A percentile compares a stretch with the other conserved stretches of the same genome.
Conservation (phyloP, 53 echinoderm and acorn worm species). For the Paracentrotus lividus region DNA sequence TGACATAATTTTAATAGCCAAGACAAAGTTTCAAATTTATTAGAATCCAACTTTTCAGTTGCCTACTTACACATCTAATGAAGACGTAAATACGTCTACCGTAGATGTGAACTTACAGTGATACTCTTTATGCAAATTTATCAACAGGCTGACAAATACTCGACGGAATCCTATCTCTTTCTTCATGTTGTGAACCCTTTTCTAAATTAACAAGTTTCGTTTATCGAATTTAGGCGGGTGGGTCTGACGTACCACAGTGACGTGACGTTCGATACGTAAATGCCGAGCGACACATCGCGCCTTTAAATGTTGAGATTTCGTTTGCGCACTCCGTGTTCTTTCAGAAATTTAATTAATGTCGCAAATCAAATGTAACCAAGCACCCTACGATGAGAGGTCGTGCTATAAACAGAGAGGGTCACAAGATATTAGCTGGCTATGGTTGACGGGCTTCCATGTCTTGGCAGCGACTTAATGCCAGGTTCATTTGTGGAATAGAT, state of each 20-base stretch:
- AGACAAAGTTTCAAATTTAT: too few relatives aligned
- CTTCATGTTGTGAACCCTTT: background rate
- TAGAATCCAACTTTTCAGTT: too few relatives aligned
- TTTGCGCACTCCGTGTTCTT: conserved; percentile 46
- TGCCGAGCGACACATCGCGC: background rate
- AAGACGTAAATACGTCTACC: background rate
- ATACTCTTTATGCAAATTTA: background rate
- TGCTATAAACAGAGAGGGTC: conserved; percentile 41
- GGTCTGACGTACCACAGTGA: too few relatives aligned
- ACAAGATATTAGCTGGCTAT: background rate
- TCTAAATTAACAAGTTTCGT: background rate
- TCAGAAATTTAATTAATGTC: conserved; percentile 59
- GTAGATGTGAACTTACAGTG: background rate
- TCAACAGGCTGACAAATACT: background rate
- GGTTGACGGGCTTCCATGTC: background rate
- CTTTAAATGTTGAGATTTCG: conserved; percentile 33
- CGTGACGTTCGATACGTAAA: background rate
- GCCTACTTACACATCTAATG: background rate
- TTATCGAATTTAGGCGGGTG: background rate
- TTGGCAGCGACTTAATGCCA: background rate
- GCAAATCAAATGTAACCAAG: conserved; percentile 59
- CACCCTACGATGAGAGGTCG: conserved; percentile 43
- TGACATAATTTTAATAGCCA: too few relatives aligned
- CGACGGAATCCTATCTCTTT: background rate
- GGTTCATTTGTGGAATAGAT: background rate